Evolutionary conservation across 1,140 invertebrate genomes (phyloP).

Genomic region (Melipona quadrifasciata): DNA sequence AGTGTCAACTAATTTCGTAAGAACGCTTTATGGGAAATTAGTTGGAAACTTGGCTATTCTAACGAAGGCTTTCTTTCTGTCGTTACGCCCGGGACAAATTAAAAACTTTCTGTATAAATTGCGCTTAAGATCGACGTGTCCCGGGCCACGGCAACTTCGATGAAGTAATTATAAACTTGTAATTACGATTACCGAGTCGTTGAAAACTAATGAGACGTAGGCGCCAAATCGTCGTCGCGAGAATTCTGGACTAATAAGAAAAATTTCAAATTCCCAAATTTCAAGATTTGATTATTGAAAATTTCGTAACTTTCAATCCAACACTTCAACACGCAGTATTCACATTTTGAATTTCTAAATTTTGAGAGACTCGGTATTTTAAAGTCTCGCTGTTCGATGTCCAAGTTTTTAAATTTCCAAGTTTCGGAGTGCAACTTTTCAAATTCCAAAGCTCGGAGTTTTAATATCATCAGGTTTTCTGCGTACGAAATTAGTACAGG

Average conservation of each 20-base stretch:
- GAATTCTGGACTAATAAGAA: neutral
- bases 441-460: too few species aligned
- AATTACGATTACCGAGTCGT: neutral
- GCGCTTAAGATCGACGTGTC: neutral
- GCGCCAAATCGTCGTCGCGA: neutral
- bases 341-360: too few species aligned
- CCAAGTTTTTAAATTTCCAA: too few species aligned
- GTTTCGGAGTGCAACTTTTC: too few species aligned
- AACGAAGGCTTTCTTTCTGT: neutral
- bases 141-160: neutral
- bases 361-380: too few species aligned
- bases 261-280: neutral
- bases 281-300: too few species aligned
- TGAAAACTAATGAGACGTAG: neutral
- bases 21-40: neutral
- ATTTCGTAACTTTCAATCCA: too few species aligned
- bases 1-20: conserved; percentile 15
- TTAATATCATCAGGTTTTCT: too few species aligned
- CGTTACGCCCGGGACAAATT: neutral
- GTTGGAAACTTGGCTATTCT: neutral
- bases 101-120: conserved; percentile 11
- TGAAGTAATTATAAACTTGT: conserved; percentile 3
- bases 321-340: too few species aligned
- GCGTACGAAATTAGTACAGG: too few species aligned
- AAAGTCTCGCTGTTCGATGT: too few species aligned